Conservation (phyloP, 2,113 vertebrate species). For the Psophia crepitans region DNA sequence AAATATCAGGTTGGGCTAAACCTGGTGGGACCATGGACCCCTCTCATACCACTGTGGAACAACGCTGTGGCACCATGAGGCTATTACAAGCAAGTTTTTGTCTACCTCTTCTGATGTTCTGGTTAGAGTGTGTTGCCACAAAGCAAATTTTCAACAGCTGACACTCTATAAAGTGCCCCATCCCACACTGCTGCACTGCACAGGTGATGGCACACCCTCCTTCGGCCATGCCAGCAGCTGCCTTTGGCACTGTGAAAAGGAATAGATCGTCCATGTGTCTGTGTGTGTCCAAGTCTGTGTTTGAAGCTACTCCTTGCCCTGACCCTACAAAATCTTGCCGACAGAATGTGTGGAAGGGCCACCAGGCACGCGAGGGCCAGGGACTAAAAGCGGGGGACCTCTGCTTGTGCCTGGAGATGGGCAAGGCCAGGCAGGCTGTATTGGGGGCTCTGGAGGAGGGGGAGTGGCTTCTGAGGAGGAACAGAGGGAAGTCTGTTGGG, state of each 20-base stretch:
- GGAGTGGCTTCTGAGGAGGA: not conserved
- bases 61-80: accelerated
- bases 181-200: not conserved
- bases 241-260: not conserved
- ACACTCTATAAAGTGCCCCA: not conserved
- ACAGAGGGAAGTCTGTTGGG: not conserved
- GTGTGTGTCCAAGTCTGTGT: not conserved
- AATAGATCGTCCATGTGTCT: not conserved
- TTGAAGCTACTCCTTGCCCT: not conserved
- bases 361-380: not conserved
- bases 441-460: not conserved
- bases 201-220: not conserved
- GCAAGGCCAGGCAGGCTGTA: slow-evolving; percentile 23
- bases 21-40: not conserved
- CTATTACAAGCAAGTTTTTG: not conserved
- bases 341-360: not conserved
- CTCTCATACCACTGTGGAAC: not conserved
- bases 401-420: not conserved
- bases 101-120: not conserved
- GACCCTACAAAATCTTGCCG: not conserved
- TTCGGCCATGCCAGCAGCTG: not conserved
- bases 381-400: not conserved
- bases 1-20: not conserved
- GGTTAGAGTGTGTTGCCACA: not conserved
- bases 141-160: not conserved